phyloP scores from a whole-genome alignment of 2,888 invertebrate genomes.

The Synanthedon myopaeformis region DNA sequence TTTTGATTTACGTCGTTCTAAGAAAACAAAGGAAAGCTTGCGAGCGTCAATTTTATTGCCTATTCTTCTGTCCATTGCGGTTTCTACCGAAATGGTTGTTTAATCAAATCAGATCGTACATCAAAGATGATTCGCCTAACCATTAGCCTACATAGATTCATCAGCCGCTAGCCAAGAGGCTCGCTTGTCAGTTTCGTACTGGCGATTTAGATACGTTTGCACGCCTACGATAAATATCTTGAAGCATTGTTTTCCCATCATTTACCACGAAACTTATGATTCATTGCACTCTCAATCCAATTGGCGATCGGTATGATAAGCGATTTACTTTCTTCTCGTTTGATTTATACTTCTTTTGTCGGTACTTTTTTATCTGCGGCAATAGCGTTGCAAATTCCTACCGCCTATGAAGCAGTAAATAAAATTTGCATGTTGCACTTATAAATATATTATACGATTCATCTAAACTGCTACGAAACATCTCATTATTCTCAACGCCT shows the following conservation, averaged over 20 bases:
- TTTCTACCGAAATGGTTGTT: slow-evolving; percentile 13
- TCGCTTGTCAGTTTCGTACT: slow-evolving; percentile 18
- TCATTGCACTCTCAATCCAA: slow-evolving; percentile 26
- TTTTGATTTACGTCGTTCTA: slow-evolving; percentile 24
- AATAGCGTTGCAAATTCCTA: slow-evolving; percentile 6
- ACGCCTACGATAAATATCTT: slow-evolving; percentile 31
- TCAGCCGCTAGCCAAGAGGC: slow-evolving; percentile 8
- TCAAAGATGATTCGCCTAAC: slow-evolving; percentile 15
- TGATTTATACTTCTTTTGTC: slow-evolving; percentile 17
- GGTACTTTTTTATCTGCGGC: slow-evolving; percentile 14
- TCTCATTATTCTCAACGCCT: slow-evolving; percentile 2
- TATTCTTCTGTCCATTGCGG: slow-evolving; percentile 16
- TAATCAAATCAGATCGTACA: slow-evolving; percentile 17
- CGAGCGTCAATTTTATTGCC: slow-evolving; percentile 25
- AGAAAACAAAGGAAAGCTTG: slow-evolving; percentile 31
- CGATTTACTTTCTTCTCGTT: slow-evolving; percentile 30
- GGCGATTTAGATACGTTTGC: slow-evolving; percentile 26
- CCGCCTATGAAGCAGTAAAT: not conserved
- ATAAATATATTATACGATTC: not conserved
- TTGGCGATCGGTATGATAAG: slow-evolving; percentile 24
- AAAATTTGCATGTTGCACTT: not conserved
- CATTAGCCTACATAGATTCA: slow-evolving; percentile 18
- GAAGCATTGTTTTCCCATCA: slow-evolving; percentile 30
- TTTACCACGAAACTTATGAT: slow-evolving; percentile 29
- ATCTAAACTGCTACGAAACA: slow-evolving; percentile 4